Evolutionary conservation across 37 sponge, comb jelly and placozoan genomes (phyloP).

Genomic region (Cliona cf. orientalis): DNA sequence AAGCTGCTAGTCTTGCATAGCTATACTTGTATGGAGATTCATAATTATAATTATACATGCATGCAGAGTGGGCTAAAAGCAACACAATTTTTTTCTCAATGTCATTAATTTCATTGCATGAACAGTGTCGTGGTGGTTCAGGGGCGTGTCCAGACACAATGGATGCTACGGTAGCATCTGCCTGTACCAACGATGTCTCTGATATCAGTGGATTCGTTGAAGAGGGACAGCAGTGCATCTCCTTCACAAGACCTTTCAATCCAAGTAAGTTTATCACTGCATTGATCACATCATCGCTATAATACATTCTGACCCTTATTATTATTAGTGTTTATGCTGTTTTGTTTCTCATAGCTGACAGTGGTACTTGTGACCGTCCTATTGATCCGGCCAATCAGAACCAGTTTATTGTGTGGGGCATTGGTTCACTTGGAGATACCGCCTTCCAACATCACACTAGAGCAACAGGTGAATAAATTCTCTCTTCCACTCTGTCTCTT

Average conservation of each 20-base stretch:
- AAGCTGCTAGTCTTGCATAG: no score
- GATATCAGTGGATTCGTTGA: constrained; percentile 5
- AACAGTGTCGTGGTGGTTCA: constrained; percentile 58
- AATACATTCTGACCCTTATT: no score
- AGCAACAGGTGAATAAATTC: no score
- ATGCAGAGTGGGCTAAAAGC: no score
- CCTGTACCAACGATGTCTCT: constrained; percentile 27
- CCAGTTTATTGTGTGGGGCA: constrained; percentile 72
- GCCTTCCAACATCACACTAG: constrained; percentile 52
- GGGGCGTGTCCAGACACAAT: constrained; percentile 59
- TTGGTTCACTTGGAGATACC: constrained; percentile 58
- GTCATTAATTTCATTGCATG: no score
- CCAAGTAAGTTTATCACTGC: constrained; percentile 54
- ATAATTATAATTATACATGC: no score
- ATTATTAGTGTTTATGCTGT: no score
- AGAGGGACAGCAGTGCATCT: constrained; percentile 41
- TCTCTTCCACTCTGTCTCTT: no score
- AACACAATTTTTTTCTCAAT: no score
- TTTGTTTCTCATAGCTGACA: constrained; percentile 3
- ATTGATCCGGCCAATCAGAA: constrained; percentile 32
- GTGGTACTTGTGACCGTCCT: constrained; percentile 25
- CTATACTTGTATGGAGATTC: no score
- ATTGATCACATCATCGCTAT: no score
- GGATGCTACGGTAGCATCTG: constrained; percentile 7
- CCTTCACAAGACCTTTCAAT: constrained; percentile 25